Evolutionary conservation across 2,888 invertebrate genomes (phyloP).

Genomic region (Asteroscopus sphinx): DNA sequence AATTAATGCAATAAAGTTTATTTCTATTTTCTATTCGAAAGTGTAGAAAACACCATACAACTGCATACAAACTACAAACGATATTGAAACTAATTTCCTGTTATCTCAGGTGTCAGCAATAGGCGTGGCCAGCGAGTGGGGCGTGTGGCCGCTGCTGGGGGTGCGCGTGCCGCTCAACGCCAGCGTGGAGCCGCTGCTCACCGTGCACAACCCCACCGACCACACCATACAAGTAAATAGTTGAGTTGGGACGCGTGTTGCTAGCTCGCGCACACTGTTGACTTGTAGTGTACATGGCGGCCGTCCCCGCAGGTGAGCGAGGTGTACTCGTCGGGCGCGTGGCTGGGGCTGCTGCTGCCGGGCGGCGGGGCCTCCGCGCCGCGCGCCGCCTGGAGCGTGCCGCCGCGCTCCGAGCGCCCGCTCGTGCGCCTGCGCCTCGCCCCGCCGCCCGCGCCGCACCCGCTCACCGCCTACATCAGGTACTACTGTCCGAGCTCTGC

Average conservation of each 20-base stretch:
- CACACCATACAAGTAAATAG: slow-evolving; percentile 94
- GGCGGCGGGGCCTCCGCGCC: slow-evolving; percentile 94
- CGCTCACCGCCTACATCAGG: no score
- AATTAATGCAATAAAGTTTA: no score
- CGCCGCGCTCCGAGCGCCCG: slow-evolving; percentile 96
- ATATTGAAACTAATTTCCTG: background rate
- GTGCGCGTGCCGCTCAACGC: slow-evolving; percentile 97
- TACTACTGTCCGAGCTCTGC: no score
- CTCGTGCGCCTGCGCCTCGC: slow-evolving; percentile 90
- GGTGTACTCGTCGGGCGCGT: slow-evolving; percentile 96
- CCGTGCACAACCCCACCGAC: slow-evolving; percentile 98
- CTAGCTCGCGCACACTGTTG: no score
- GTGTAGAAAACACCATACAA: no score
- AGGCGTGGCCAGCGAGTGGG: slow-evolving; percentile 97
- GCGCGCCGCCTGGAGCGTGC: slow-evolving; percentile 95
- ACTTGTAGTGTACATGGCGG: background rate
- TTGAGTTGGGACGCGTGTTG: no score
- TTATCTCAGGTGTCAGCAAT: slow-evolving; percentile 93
- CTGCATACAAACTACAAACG: no score
- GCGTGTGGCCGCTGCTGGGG: slow-evolving; percentile 96
- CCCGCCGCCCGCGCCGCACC: slow-evolving; percentile 43
- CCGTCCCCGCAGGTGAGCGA: slow-evolving; percentile 91
- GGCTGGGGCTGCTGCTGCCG: slow-evolving; percentile 97
- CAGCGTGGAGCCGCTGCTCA: slow-evolving; percentile 96
- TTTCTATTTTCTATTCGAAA: no score